These are phyloP conservation scores for Schizaphis graminum DNA, from an alignment of 2,888 invertebrate genomes.

Conservation along the genomic window DNA sequence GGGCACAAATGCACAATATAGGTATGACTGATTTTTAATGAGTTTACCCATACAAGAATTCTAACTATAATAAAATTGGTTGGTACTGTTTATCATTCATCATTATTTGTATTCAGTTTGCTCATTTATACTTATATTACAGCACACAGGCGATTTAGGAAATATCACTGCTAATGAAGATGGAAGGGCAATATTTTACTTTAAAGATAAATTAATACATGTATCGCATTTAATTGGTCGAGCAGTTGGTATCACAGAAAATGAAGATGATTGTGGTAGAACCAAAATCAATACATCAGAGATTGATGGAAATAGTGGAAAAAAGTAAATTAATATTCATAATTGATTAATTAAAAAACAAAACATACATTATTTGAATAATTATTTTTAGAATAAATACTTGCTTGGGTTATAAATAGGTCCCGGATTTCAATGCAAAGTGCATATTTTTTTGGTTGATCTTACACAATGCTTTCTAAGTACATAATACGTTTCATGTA, in stretches of 20 bases:
- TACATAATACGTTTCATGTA: too few relatives aligned
- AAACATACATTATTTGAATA: background rate
- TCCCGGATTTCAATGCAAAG: too few relatives aligned
- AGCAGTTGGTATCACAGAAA: conserved; percentile 81
- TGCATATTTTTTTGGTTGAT: too few relatives aligned
- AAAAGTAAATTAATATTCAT: conserved; percentile 71
- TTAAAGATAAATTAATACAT: conserved; percentile 76
- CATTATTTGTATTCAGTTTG: background rate
- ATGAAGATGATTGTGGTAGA: conserved; percentile 76
- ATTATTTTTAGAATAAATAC: background rate
- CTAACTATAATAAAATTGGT: background rate
- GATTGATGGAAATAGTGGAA: conserved; percentile 77
- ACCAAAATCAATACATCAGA: conserved; percentile 74
- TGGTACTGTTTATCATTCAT: background rate
- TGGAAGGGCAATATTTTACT: conserved; percentile 79
- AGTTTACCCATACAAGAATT: background rate
- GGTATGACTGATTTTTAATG: background rate
- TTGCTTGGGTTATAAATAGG: background rate
- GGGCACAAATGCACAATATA: background rate
- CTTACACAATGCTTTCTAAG: too few relatives aligned
- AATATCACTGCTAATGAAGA: conserved; percentile 75
- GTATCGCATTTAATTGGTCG: conserved; percentile 84
- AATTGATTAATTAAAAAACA: conserved; percentile 12
- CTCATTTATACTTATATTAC: conserved; percentile 57
- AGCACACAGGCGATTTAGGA: conserved; percentile 79